These are phyloP conservation scores for Heliconius cydno DNA, from an alignment of 2,888 invertebrate species.

Conservation along the genomic window DNA sequence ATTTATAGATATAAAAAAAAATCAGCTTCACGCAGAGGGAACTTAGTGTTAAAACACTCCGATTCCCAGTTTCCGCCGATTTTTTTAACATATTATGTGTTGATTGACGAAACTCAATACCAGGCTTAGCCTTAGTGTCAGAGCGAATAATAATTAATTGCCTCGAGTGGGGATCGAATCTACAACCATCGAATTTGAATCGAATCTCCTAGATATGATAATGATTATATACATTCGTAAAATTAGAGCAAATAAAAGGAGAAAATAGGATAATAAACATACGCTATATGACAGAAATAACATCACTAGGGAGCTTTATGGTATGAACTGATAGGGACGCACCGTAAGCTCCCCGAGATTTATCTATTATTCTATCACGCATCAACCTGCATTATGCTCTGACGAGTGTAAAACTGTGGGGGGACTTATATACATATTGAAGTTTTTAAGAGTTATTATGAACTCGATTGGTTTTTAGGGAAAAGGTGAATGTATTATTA, in stretches of 20 bases:
- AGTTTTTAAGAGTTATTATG: background rate
- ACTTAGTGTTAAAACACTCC: background rate
- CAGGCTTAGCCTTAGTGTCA: no score
- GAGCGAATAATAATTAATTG: no score
- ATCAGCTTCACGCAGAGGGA: background rate
- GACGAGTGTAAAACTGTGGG: constrained; percentile 3
- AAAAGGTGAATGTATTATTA: background rate
- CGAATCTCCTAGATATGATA: background rate
- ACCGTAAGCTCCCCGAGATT: constrained; percentile 14
- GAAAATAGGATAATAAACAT: background rate
- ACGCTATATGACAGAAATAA: constrained; percentile 1
- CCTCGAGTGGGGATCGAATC: no score
- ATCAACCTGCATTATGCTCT: constrained; percentile 12
- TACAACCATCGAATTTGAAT: no score
- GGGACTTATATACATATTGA: background rate
- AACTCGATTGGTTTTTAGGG: background rate
- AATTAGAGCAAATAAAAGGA: background rate
- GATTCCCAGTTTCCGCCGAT: background rate
- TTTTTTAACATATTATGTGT: background rate
- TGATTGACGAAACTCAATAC: no score
- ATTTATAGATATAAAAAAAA: background rate
- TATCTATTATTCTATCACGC: constrained; percentile 23
- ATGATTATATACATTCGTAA: background rate
- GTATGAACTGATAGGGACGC: background rate
- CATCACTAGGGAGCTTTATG: constrained; percentile 12